Conservation (phyloP, 2,113 vertebrate genomes). For the Cathartes aura region DNA sequence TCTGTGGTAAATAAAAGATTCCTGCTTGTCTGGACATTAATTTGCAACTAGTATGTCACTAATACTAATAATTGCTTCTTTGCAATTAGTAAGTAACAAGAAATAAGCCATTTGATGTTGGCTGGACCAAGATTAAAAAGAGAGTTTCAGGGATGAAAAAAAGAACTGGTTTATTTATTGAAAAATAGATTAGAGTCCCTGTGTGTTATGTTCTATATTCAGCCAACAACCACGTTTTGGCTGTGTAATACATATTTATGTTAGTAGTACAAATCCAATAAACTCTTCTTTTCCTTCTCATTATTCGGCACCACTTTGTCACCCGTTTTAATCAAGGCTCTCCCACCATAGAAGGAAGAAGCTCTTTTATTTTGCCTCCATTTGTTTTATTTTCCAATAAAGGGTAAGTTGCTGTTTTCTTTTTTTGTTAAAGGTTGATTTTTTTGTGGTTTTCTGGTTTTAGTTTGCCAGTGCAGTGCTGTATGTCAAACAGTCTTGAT, state of each 20-base stretch:
- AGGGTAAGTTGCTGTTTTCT: neutral
- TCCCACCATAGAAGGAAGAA: neutral
- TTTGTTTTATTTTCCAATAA: neutral
- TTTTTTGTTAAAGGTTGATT: neutral
- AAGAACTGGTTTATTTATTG: neutral
- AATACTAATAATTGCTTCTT: neutral
- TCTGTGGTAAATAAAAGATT: neutral
- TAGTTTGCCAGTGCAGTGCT: neutral
- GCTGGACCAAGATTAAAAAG: neutral
- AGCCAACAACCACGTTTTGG: neutral
- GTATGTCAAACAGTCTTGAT: neutral
- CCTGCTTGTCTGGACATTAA: neutral
- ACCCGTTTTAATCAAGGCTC: neutral
- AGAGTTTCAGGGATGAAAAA: neutral
- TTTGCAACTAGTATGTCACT: neutral
- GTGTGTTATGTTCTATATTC: neutral
- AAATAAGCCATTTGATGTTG: neutral
- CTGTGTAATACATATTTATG: neutral
- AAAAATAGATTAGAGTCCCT: neutral
- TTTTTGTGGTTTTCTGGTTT: neutral
- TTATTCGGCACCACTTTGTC: neutral
- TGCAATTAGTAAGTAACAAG: neutral
- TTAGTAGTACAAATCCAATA: neutral
- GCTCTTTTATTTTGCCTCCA: neutral
- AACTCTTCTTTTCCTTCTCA: neutral